Base-by-base conservation (phyloP, 2,888 invertebrate species). In the Aphrophora alni region DNA sequence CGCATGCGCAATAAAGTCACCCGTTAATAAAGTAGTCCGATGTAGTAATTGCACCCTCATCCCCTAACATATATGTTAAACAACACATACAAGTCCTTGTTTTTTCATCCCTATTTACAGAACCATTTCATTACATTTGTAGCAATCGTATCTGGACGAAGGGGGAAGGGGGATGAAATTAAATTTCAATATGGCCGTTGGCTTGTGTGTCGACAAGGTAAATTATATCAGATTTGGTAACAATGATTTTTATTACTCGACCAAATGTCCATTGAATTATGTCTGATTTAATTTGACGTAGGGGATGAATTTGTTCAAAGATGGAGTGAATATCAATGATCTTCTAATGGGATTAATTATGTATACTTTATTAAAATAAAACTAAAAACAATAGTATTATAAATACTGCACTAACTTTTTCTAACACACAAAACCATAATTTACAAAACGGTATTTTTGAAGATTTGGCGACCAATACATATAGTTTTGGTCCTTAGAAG, bases 191-290 rank as follows among this genome's bases (percentile, higher is more conserved):
- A 59, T 59, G 59, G 21, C 59, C 59, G 59, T n/a, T 21, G 59
- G 59, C 59, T 59, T n/a, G 59, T 59, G 59, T 59, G 59, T 59
- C 59, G 59, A 59, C 59, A 59, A 59, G 59, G 12, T 59, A n/a
- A 59, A 59, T 59, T 59, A 59, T 59, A 59, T 59, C 59, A 59
- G 59, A 59, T 59, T 59, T 59, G 21, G 21, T 59, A 59, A 59
- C 59, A 59, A 59, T 59, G 59, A 2, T n/a, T 59, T 59, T 59
- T 59, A 59, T 59, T 21, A 10, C 59, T 59, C 4, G 59, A 59
- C 59, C 59, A 8, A 59, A 59, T 21, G 59, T 21, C n/a, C 21
- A 21, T 21, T 59, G 59, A 59, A 59, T n/a, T 59, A 59, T 59
- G 5, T 59, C 21, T 2, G 21, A 21, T 59, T 59, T 59, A 59